Conservation (phyloP, 2,888 invertebrate species). For the Phasia obesa region DNA sequence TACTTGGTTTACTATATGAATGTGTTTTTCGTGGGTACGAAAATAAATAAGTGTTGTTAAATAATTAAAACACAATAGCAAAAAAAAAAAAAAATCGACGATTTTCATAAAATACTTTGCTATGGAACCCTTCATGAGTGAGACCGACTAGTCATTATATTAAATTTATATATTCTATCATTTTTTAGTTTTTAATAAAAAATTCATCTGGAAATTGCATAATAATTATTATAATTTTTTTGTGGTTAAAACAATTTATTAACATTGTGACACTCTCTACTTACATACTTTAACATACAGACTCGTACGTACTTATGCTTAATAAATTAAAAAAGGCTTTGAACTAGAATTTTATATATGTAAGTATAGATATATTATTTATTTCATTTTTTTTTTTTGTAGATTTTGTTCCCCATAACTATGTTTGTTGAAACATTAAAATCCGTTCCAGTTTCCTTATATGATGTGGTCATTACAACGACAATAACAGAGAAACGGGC, state of each 20-base stretch:
- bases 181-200: too few relatives aligned
- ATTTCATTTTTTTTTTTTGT: neutral
- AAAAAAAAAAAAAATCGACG: too few relatives aligned
- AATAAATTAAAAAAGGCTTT: constrained; percentile 37
- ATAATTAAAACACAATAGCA: too few relatives aligned
- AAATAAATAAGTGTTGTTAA: too few relatives aligned
- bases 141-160: too few relatives aligned
- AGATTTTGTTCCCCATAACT: constrained; percentile 55
- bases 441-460: constrained; percentile 70
- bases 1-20: too few relatives aligned
- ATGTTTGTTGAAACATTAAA: constrained; percentile 57
- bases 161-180: too few relatives aligned
- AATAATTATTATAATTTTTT: neutral
- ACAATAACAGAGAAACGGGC: constrained; percentile 19
- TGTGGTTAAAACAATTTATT: constrained; percentile 5
- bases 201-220: too few relatives aligned
- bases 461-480: constrained; percentile 53
- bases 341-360: constrained; percentile 56
- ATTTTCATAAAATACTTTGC: too few relatives aligned
- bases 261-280: constrained; percentile 22
- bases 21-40: too few relatives aligned
- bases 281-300: neutral
- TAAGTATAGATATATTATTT: too few relatives aligned
- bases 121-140: too few relatives aligned
- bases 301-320: neutral